These are phyloP conservation scores for Oryzias dopingdopingensis DNA, from an alignment of 2,797 vertebrate species.

Conservation along the genomic window DNA sequence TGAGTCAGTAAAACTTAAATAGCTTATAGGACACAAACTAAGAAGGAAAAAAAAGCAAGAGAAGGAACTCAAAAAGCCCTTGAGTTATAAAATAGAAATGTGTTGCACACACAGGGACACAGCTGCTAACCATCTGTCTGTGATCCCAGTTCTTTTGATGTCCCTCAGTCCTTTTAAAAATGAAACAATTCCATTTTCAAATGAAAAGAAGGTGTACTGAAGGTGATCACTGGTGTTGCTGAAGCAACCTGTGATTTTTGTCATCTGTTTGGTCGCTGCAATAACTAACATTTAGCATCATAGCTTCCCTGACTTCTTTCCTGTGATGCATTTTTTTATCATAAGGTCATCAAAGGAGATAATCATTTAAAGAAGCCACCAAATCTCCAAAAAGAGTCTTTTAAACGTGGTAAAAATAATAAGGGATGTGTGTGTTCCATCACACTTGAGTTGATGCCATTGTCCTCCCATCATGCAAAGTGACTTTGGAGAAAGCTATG, in stretches of 20 bases:
- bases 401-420: no score
- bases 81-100: slow-evolving; percentile 59
- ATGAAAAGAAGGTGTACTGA: slow-evolving; percentile 33
- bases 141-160: slow-evolving; percentile 63
- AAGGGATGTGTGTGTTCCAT: no score
- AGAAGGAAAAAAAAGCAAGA: slow-evolving; percentile 17
- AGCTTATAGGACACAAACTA: slow-evolving; percentile 33
- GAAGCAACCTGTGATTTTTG: slow-evolving; percentile 19
- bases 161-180: slow-evolving; percentile 42
- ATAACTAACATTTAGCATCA: no score
- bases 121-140: slow-evolving; percentile 59
- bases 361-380: no score
- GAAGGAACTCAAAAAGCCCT: slow-evolving; percentile 46
- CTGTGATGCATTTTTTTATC: no score
- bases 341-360: no score
- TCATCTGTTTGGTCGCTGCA: slow-evolving; percentile 5
- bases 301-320: no score
- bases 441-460: no score
- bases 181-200: slow-evolving; percentile 44
- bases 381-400: no score
- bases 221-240: slow-evolving; percentile 18
- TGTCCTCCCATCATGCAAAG: no score
- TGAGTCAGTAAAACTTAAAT: slow-evolving; percentile 52
- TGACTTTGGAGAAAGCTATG: no score
- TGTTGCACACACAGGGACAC: slow-evolving; percentile 65